These are phyloP conservation scores for Lamellibrachia columna DNA, from an alignment of 2,888 invertebrate genomes.

Conservation along the genomic window DNA sequence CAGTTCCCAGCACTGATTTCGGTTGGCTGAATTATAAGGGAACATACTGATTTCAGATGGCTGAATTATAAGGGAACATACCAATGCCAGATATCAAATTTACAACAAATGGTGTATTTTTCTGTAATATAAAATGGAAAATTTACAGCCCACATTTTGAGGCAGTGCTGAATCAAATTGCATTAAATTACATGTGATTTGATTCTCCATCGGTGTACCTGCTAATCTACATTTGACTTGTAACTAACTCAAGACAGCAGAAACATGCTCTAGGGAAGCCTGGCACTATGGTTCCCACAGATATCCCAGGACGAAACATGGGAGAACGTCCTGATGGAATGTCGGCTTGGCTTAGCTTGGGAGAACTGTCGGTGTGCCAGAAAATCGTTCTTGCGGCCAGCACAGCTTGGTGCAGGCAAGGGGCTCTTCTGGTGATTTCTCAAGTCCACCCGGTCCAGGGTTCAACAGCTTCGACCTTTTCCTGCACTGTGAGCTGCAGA, in stretches of 20 bases:
- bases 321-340: neutral
- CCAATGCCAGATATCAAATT: neutral
- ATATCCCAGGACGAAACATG: neutral
- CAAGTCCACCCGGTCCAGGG: neutral
- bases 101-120: neutral
- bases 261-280: neutral
- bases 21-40: neutral
- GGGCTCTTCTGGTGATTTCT: neutral
- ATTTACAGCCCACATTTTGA: too few species aligned
- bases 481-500: neutral
- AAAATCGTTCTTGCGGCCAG: neutral
- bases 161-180: too few species aligned
- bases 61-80: neutral
- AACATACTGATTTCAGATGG: neutral
- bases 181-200: too few species aligned
- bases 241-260: neutral
- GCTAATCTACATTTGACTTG: neutral
- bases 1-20: neutral
- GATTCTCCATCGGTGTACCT: too few species aligned
- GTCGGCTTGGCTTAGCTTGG: neutral
- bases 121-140: too few species aligned
- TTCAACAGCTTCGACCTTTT: neutral
- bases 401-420: neutral
- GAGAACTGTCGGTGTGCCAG: neutral
- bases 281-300: neutral